Percentiles rank a stretch among this genome's conserved stretches.
These are phyloP conservation scores for Arbacia lixula DNA, from an alignment of 53 echinoderm and acorn worm species.

Conservation along the genomic window DNA sequence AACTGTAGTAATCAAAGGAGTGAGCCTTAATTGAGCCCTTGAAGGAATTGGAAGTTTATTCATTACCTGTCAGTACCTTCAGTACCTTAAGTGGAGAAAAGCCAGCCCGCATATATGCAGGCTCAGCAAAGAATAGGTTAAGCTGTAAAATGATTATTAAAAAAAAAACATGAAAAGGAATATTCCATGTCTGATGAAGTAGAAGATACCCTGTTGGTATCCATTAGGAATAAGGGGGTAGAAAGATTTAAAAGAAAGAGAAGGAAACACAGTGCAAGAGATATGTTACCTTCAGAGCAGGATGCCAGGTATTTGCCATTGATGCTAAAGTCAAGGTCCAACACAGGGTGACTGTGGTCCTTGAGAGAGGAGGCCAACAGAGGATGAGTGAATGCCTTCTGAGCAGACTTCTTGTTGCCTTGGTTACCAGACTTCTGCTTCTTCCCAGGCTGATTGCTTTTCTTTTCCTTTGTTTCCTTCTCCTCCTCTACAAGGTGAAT, in stretches of 20 bases:
- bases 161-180: no score
- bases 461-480: slow-evolving; percentile 68
- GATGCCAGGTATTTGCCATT: slow-evolving; percentile 98
- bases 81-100: no score
- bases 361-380: slow-evolving; percentile 83
- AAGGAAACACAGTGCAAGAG: not conserved
- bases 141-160: no score
- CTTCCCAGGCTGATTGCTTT: slow-evolving; percentile 14
- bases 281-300: slow-evolving; percentile 84
- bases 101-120: no score
- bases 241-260: not conserved
- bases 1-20: no score
- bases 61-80: no score
- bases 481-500: slow-evolving; percentile 39
- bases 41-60: no score
- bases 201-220: no score
- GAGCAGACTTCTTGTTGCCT: slow-evolving; percentile 62
- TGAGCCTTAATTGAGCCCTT: no score
- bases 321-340: slow-evolving; percentile 96
- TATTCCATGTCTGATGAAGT: no score
- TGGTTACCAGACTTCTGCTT: slow-evolving; percentile 57
- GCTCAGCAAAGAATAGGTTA: no score
- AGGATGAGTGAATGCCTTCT: slow-evolving; percentile 77
- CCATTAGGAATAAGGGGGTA: no score
- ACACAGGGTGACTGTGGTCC: slow-evolving; percentile 78